Base-by-base conservation (phyloP, 64 coral and sea anemone species). In the Stylophora pistillata region DNA sequence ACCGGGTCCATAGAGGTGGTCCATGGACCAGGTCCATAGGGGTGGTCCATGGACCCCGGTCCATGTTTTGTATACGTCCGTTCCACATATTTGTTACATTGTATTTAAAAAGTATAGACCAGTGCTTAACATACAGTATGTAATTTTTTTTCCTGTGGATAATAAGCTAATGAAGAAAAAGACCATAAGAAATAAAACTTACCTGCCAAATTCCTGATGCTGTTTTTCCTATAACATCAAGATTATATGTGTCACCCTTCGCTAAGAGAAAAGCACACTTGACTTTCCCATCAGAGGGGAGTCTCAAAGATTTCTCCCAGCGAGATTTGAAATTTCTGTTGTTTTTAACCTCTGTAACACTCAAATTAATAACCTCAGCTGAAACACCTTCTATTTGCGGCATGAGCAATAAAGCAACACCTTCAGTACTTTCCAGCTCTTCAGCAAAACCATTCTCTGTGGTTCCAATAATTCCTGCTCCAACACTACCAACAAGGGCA, bases 191-290 rank as follows among this genome's bases (percentile, higher is more conserved):
- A 63, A 30, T n/a, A 1, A 53, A 26, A 58, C 60, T 93, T 90
- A 96, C 95, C 87, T 93, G 88, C 95, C 95, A 96, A 81, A 96
- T 96, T 63, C 95, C 95, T 59, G 95, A 96, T 21, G 95, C 95
- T 41, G 93, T 91, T 65, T 96, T 96, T 23, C 91, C 95, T 74
- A 96, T 96, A 62, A 96, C 93, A 71, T 96, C 95, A 53, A 96
- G 81, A 56, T 96, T 75, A 26, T 86, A 96, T 17, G 74, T 90
- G 18, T 96, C 95, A 15, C 91, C 91, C 59, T 93, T 96, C 47
- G 95, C 95, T 30, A 96, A 86, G 9, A 96, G 64, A 81, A 96
- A 71, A 15, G 91, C 91, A 87, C 92, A 96, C 30, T 96, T 96
- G 3, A 96, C 74, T 74, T 64, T 66, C 23, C 89, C 89, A 59